Conservation (phyloP, 1,140 invertebrate species). For the Armadillidium nasatum region DNA sequence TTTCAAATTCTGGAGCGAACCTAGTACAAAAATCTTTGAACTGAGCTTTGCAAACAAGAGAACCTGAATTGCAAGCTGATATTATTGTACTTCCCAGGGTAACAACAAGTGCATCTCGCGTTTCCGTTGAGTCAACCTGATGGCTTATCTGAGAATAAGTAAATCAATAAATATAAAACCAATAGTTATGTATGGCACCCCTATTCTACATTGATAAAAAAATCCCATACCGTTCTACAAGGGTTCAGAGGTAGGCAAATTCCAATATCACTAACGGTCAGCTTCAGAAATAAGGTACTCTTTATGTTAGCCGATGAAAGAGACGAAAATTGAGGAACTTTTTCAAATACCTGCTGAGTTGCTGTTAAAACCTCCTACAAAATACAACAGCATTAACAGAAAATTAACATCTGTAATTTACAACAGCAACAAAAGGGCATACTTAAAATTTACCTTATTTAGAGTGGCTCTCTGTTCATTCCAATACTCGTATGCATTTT, state of each 20-base stretch:
- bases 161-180: slow-evolving; percentile 6
- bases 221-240: slow-evolving; percentile 48
- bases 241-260: slow-evolving; percentile 89
- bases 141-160: slow-evolving; percentile 34
- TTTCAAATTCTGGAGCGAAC: slow-evolving; percentile 95
- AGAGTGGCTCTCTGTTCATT: slow-evolving; percentile 86
- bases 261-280: slow-evolving; percentile 94
- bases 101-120: slow-evolving; percentile 83
- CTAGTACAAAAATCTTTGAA: slow-evolving; percentile 51
- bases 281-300: slow-evolving; percentile 85
- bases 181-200: slow-evolving; percentile 24
- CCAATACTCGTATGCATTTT: slow-evolving; percentile 98
- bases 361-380: slow-evolving; percentile 68
- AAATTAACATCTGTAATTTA: slow-evolving; percentile 11
- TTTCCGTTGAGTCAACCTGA: slow-evolving; percentile 56
- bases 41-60: slow-evolving; percentile 68
- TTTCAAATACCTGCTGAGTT: slow-evolving; percentile 70
- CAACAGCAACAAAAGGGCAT: not conserved
- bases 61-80: slow-evolving; percentile 77
- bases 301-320: slow-evolving; percentile 63
- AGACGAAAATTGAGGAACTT: slow-evolving; percentile 68
- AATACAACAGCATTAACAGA: not conserved
- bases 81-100: slow-evolving; percentile 92
- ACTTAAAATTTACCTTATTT: slow-evolving; percentile 56
- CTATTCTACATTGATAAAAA: slow-evolving; percentile 24